Base-by-base conservation (phyloP, 2,797 vertebrate genomes). In the Aeoliscus strigatus region DNA sequence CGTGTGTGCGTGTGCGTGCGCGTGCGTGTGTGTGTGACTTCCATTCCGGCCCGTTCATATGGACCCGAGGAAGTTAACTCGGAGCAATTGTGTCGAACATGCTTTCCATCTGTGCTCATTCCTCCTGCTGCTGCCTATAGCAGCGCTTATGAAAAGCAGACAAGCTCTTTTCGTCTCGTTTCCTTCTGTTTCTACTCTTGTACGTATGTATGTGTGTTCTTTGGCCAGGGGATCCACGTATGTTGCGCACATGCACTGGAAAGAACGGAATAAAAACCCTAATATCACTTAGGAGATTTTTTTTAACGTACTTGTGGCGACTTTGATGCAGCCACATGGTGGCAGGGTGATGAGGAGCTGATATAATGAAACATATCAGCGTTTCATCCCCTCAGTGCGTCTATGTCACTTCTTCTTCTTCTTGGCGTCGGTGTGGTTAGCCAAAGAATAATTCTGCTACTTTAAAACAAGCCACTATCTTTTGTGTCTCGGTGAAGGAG, bases 271-370 rank as follows among this genome's bases (percentile, higher is more conserved):
- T 39, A 25, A 43, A 21, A 54, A 52, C 5, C 33, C 13, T 30
- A 27, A 23, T 27, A 38, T 48, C 8, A 33, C 13, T 10, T 11
- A 12, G 30, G 39, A 25, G 14, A 14, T 47, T 40, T 37, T 14
- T 23, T 38, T 31, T 4, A 4, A 5, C 30, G 26, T 60, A 40
- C 17, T 51, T 32, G 48, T 3, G 23, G 52, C 29, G 33, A 2
- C 39, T 61, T 14, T 57, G 39, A 65, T 35, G 32, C 23, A 35
- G 12, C 51, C 47, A 57, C 43, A 45, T 52, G 28, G 45, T 9
- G 14, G 24, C 37, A 7, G 18, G 7, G 2, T 42, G 26, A 39
- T 7, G 33, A 44, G 40, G 39, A 26, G n/a, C 15, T 28, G 47
- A 17, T 43, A 1, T 7, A 15, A 43, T 6, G 23, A 27, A 12